Conservation (phyloP, 2,797 vertebrate genomes). For the Dryobates pubescens region DNA sequence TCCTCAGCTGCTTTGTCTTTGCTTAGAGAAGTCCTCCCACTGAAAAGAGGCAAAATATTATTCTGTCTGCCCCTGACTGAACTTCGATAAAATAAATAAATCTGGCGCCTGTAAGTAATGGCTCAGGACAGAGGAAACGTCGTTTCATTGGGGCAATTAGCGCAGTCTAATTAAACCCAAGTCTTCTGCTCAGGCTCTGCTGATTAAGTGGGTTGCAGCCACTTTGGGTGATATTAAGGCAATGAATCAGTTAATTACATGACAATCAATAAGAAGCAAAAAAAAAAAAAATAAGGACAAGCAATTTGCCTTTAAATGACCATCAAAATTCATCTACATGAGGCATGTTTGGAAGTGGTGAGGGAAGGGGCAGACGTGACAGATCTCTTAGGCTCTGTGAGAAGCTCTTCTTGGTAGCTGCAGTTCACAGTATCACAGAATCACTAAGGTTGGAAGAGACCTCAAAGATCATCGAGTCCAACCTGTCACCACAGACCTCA, state of each 20-base stretch:
- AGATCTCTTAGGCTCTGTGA: not conserved
- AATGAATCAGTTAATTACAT: slow-evolving; percentile 68
- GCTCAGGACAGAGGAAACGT: slow-evolving; percentile 45
- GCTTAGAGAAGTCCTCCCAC: not conserved
- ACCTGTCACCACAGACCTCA: too few relatives aligned
- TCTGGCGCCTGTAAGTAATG: not conserved
- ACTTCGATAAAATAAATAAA: slow-evolving; percentile 3
- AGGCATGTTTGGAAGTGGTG: slow-evolving; percentile 34
- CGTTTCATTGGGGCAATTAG: slow-evolving; percentile 65
- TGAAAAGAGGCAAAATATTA: slow-evolving; percentile 19
- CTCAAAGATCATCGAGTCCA: too few relatives aligned
- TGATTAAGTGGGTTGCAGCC: slow-evolving; percentile 61
- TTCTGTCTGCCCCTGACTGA: slow-evolving; percentile 20
- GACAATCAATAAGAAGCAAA: slow-evolving; percentile 70
- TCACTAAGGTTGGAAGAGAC: too few relatives aligned
- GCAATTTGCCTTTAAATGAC: slow-evolving; percentile 66
- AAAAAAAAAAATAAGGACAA: slow-evolving; percentile 53
- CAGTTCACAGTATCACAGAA: not conserved
- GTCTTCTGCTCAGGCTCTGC: slow-evolving; percentile 47
- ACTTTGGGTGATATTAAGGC: slow-evolving; percentile 30
- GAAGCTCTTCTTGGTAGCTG: not conserved
- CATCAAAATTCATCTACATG: slow-evolving; percentile 65
- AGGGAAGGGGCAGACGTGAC: not conserved
- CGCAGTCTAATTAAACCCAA: slow-evolving; percentile 53
- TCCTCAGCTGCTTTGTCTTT: not conserved